A percentile compares a stretch with the other conserved stretches of the same genome.
phyloP scores from a whole-genome alignment of 2,797 vertebrate genomes.

The Chanos chanos region DNA sequence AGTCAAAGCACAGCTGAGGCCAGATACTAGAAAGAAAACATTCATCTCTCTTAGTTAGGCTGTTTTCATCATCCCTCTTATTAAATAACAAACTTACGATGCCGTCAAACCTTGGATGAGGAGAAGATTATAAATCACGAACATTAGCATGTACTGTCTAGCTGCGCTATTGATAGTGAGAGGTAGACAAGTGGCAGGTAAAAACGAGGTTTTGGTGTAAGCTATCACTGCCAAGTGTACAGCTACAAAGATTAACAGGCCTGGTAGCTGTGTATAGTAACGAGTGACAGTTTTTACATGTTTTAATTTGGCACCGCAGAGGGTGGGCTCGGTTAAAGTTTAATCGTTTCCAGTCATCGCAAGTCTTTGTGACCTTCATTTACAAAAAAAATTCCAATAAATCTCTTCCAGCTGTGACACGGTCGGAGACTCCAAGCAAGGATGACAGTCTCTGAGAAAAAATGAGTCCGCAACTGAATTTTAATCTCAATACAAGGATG shows the following conservation, averaged over 20 bases:
- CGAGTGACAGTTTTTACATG: not conserved
- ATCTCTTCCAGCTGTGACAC: conserved; percentile 2
- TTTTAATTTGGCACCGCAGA: conserved; percentile 21
- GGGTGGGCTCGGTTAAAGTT: conserved; percentile 13
- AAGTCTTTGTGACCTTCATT: conserved; percentile 24
- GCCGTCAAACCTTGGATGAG: too few species aligned
- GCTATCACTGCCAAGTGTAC: not conserved
- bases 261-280: not conserved
- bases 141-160: not conserved
- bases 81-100: too few species aligned
- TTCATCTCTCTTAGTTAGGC: conserved; percentile 8
- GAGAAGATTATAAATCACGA: too few species aligned
- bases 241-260: not conserved
- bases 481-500: conserved; percentile 11
- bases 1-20: too few species aligned
- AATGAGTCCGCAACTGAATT: not conserved
- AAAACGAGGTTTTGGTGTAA: not conserved
- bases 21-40: not conserved
- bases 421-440: not conserved
- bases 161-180: not conserved
- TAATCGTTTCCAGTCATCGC: conserved; percentile 20
- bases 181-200: not conserved
- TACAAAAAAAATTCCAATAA: conserved; percentile 24
- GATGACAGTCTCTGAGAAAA: conserved; percentile 6
- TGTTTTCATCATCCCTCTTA: not conserved